Percentiles rank a stretch among this genome's conserved stretches.
phyloP scores from a whole-genome alignment of 2,888 invertebrate species.

The Lacanobia wlatinum region DNA sequence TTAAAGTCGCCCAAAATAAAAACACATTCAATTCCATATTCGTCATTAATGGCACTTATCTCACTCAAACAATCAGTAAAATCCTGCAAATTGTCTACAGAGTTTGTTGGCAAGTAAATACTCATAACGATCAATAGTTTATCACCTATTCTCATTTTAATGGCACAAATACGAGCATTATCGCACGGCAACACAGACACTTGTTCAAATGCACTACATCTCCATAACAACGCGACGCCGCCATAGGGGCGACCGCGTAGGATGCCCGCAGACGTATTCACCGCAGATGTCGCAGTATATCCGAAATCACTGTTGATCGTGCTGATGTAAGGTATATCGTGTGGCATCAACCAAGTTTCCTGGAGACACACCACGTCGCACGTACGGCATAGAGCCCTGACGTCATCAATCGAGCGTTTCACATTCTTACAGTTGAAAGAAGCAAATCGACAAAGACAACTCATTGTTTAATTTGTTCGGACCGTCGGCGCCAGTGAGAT shows the following conservation, averaged over 20 bases:
- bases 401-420: neutral
- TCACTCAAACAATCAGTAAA: conserved; percentile 1
- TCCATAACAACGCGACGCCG: conserved; percentile 2
- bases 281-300: too few species aligned
- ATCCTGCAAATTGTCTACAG: neutral
- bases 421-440: neutral
- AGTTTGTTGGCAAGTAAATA: neutral
- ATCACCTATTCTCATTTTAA: neutral
- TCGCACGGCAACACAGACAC: neutral
- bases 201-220: neutral
- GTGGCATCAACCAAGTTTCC: neutral
- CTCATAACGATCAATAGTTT: neutral
- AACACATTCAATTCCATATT: neutral
- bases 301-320: neutral
- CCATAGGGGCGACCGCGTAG: neutral
- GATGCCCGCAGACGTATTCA: neutral
- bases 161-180: neutral
- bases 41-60: neutral
- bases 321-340: neutral
- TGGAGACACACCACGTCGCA: neutral
- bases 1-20: conserved; percentile 3
- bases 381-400: neutral
- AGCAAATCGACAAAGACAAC: neutral
- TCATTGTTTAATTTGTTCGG: neutral
- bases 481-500: neutral